phyloP scores from a whole-genome alignment of 1,140 invertebrate species.

The Habropoda laboriosa region DNA sequence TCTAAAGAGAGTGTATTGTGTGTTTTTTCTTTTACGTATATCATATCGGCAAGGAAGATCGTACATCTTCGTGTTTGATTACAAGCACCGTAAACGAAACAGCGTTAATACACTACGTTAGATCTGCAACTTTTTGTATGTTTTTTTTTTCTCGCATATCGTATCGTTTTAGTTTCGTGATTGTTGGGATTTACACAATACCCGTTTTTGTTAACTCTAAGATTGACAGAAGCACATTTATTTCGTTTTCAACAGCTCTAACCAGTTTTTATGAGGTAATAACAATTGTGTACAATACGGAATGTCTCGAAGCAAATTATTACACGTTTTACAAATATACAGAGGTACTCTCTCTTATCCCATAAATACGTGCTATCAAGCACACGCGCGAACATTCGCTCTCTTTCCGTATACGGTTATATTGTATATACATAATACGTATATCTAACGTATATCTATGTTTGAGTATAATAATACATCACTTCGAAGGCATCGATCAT shows the following conservation, averaged over 20 bases:
- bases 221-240: conserved; percentile 8
- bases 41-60: background rate
- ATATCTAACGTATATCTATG: conserved; percentile 24
- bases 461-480: conserved; percentile 28
- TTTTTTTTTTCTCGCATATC: conserved; percentile 24
- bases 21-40: background rate
- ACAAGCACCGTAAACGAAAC: background rate
- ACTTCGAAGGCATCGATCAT: conserved; percentile 33
- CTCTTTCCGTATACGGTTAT: background rate
- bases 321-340: conserved; percentile 46
- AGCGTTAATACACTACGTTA: background rate
- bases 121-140: background rate
- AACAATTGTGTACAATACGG: conserved; percentile 37
- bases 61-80: background rate
- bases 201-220: conserved; percentile 35
- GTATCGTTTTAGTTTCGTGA: background rate
- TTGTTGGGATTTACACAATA: conserved; percentile 5
- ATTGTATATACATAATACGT: conserved; percentile 26
- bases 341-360: background rate
- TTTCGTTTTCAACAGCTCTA: conserved; percentile 19
- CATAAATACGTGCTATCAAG: background rate
- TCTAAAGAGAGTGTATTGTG: conserved; percentile 9
- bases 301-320: conserved; percentile 18
- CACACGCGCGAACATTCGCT: background rate
- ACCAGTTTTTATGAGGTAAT: background rate